Evolutionary conservation across 2,113 vertebrate genomes (phyloP).

Genomic region (Lagopus muta): DNA sequence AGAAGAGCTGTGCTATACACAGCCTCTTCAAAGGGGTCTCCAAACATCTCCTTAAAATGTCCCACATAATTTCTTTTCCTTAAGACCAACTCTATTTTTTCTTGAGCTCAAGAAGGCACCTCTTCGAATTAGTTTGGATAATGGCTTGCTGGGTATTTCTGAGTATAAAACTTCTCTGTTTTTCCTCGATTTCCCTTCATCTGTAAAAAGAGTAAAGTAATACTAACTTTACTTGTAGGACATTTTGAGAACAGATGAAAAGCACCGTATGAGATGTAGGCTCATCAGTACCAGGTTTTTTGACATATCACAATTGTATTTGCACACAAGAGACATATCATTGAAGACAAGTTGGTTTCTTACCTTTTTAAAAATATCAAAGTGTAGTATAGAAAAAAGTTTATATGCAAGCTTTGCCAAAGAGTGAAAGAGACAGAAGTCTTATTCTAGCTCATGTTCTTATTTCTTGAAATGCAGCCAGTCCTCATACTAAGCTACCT

Average conservation of each 20-base stretch:
- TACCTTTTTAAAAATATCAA: not conserved
- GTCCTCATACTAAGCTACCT: not conserved
- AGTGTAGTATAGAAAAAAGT: not conserved
- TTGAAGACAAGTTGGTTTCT: not conserved
- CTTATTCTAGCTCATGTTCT: not conserved
- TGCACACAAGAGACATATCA: not conserved
- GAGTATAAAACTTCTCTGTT: not conserved
- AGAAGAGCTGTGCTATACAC: not conserved
- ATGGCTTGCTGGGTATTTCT: not conserved
- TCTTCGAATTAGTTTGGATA: not conserved
- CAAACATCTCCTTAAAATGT: not conserved
- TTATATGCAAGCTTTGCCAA: not conserved
- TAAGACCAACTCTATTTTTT: not conserved
- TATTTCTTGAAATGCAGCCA: not conserved
- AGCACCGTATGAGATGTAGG: not conserved
- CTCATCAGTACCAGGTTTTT: not conserved
- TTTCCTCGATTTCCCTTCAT: not conserved
- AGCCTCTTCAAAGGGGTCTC: not conserved
- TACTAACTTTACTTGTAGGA: not conserved
- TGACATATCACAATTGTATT: not conserved
- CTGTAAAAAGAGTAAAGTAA: not conserved
- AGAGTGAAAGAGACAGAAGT: fast-evolving
- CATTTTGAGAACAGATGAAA: not conserved
- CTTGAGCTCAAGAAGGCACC: not conserved
- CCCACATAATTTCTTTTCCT: not conserved